Percentiles rank a stretch among this genome's conserved stretches.
phyloP scores from a whole-genome alignment of 2,888 invertebrate genomes.

The Polydesmus complanatus region DNA sequence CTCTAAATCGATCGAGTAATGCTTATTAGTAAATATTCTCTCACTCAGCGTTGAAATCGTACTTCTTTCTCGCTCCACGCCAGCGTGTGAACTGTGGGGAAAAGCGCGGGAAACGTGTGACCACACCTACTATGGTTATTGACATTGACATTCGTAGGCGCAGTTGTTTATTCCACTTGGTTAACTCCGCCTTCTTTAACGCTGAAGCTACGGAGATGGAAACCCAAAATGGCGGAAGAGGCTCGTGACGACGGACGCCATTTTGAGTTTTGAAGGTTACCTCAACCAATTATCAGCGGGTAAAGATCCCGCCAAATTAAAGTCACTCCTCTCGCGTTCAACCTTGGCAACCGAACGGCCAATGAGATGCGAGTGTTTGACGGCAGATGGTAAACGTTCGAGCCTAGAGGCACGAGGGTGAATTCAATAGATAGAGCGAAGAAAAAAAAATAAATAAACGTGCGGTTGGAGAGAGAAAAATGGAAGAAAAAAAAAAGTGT shows the following conservation, averaged over 20 bases:
- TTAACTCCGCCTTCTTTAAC: neutral
- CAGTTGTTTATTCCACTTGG: no score
- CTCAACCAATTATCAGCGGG: neutral
- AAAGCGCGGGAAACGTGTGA: neutral
- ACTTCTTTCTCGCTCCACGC: no score
- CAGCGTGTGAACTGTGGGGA: neutral
- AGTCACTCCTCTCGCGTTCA: neutral
- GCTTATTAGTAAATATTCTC: no score
- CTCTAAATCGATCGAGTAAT: no score
- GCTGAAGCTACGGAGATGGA: neutral
- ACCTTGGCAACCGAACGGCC: neutral
- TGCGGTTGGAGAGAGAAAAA: neutral
- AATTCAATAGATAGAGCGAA: neutral
- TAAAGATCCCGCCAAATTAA: neutral
- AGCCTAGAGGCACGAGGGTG: neutral
- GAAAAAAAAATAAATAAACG: neutral
- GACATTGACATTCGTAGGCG: neutral
- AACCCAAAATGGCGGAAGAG: neutral
- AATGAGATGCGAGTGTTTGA: neutral
- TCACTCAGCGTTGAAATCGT: no score
- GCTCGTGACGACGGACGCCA: neutral
- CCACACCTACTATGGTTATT: neutral
- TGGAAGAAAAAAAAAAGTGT: no score
- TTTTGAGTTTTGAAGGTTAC: neutral
- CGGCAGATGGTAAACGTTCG: neutral